Base-by-base conservation (phyloP, 2,888 invertebrate species). In the Orchesellides sinensis region DNA sequence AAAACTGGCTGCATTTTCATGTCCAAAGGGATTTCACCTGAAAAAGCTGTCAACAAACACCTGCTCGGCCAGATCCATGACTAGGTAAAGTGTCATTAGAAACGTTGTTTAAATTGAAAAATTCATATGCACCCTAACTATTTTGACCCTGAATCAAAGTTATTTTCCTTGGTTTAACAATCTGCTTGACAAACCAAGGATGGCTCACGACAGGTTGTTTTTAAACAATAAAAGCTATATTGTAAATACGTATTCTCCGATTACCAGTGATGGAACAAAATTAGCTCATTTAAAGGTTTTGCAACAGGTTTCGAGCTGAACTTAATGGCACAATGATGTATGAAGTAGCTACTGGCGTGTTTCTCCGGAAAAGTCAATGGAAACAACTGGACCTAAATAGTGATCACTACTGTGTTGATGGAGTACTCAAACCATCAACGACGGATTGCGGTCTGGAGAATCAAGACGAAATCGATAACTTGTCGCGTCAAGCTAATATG, bases 351-450 rank as follows among this genome's bases (percentile, higher is more conserved):
- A 54, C 47, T 14, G 85, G 85, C 2, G 61, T 85, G 0, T 85
- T 81, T 59, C 73, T 83, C 19, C 81, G 85, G 27, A 77, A 59
- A 21, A 61, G 70, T 27, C 5, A 68, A 21, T 69, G 75, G 81
- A 77, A 56, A 23, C n/a, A 23, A 17, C 10, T 81, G 4, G 45
- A 63, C 27, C 45, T 21, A 4, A 5, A 32, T 1, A 23, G 47
- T 23, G 54, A 75, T 61, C 14, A 54, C 4, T 83, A 85, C 25
- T 85, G 85, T 45, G 5, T 83, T 14, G 85, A 85, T 77, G 83
- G 77, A 0, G 74, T 49, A 25, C 63, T 47, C 40, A 74, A 56
- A n/a, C 49, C 25, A 12, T 49, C n/a, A 12, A 8, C 40, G 2
- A 19, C 27, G 2, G 25, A 65, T 65, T 65, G 23, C 45, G 45